These are phyloP conservation scores for Crenichthys baileyi DNA, from an alignment of 2,797 vertebrate genomes.

Conservation along the genomic window DNA sequence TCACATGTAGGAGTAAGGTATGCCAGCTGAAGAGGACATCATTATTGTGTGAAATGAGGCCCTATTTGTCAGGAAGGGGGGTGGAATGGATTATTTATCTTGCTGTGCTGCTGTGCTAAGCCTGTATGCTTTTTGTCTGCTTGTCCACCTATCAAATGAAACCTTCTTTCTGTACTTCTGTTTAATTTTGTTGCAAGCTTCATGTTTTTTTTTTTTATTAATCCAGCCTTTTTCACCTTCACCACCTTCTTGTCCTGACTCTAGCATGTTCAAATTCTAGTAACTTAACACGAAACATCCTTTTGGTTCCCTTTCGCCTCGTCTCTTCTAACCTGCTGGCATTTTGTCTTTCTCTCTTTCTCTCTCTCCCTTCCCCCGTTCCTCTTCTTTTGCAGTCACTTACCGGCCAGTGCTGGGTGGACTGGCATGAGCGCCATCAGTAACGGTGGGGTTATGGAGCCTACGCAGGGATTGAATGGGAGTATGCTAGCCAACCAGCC, in stretches of 20 bases:
- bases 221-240: slow-evolving; percentile 51
- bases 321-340: slow-evolving; percentile 80
- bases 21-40: slow-evolving; percentile 6
- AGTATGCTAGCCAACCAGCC: slow-evolving; percentile 90
- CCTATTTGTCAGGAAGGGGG: slow-evolving; percentile 10
- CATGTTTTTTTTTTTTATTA: slow-evolving; percentile 49
- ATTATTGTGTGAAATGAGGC: not conserved
- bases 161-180: slow-evolving; percentile 34
- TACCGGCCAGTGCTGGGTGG: slow-evolving; percentile 90
- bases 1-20: slow-evolving; percentile 29
- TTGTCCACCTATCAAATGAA: slow-evolving; percentile 58
- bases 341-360: slow-evolving; percentile 72
- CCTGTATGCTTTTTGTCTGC: slow-evolving; percentile 60
- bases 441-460: slow-evolving; percentile 86
- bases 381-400: slow-evolving; percentile 79
- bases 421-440: slow-evolving; percentile 86
- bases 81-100: slow-evolving; percentile 41
- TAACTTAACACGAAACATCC: slow-evolving; percentile 60
- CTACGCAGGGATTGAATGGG: slow-evolving; percentile 89
- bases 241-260: slow-evolving; percentile 57
- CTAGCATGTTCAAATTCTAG: slow-evolving; percentile 60
- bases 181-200: slow-evolving; percentile 41
- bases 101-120: slow-evolving; percentile 38
- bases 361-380: slow-evolving; percentile 45
- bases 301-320: slow-evolving; percentile 69